Base-by-base conservation (phyloP, 2,888 invertebrate species). In the Agriopis marginaria region DNA sequence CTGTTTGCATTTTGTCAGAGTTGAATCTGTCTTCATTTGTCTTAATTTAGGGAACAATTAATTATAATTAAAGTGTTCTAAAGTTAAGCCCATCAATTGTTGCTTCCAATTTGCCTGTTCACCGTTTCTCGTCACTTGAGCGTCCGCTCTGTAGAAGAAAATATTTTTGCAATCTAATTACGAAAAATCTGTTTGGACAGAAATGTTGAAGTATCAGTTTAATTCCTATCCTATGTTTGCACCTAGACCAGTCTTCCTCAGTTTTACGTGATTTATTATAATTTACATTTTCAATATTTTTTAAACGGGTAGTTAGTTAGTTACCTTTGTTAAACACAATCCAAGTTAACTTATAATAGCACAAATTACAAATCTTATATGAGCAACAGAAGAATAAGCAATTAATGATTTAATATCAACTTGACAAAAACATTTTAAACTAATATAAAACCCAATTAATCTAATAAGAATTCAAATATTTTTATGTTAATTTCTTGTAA, bases 81-180 rank as follows among this genome's bases (percentile, higher is more conserved):
- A 69, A 70, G 70, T 63, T 63, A 66, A 63, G 51, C 65, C 64
- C 64, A 69, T 69, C 69, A 69, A 65, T 69, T 69, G 69, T 56
- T 69, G 65, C 61, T 69, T 56, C 65, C 61, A 69, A 65, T 69
- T 64, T 64, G 54, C 53, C 56, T 65, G 53, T 53, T 62, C 62
- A 40, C 53, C n/a, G 62, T 39, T 59, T 42, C 32, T 49, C 63
- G 68, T 56, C 42, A 51, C 54, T 54, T 54, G 63, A 63, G 54
- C 44, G n/a, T 44, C 32, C 10, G 32, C 42, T 51, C n/a, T 23
- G 45, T 44, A n/a, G n/a, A 47, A 32, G 40, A 40, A 59, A 49
- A 39, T 60, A 49, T 60, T 60, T 45, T 58, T 23, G 12, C 12
- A 32, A 9, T n/a, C 45, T 42, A 56, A 56, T 56, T 44, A 44